Evolutionary conservation across 2,888 invertebrate genomes (phyloP).

Genomic region (Perithous albicinctus): DNA sequence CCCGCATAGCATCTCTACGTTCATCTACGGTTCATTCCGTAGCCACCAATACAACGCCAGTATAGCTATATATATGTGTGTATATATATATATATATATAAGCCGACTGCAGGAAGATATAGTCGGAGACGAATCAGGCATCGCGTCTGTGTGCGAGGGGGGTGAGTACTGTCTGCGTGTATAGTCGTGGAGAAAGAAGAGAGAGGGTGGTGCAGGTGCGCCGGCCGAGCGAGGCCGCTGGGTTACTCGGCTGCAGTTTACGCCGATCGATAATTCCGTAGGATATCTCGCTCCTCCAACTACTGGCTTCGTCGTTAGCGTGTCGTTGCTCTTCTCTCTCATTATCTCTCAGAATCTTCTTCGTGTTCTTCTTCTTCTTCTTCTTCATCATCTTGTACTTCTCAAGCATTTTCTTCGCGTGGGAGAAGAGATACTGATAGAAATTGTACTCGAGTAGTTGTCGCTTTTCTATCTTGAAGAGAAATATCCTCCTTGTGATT

Average conservation of each 20-base stretch:
- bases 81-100: too few species aligned
- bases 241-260: constrained; percentile 67
- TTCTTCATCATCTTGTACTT: not conserved
- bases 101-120: constrained; percentile 11
- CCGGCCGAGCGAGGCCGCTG: constrained; percentile 61
- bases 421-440: not conserved
- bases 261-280: constrained; percentile 64
- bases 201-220: constrained; percentile 48
- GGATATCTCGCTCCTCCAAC: constrained; percentile 57
- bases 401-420: not conserved
- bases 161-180: constrained; percentile 25
- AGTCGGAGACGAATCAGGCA: constrained; percentile 25
- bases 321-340: constrained; percentile 62
- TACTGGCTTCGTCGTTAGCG: constrained; percentile 52
- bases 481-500: too few species aligned
- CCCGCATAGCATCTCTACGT: constrained; percentile 1
- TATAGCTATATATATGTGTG: constrained; percentile 1
- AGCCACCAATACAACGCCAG: constrained; percentile 7
- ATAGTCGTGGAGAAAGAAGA: not conserved
- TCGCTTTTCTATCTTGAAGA: too few species aligned
- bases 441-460: too few species aligned
- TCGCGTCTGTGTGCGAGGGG: not conserved
- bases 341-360: not conserved
- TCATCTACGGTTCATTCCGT: constrained; percentile 32
- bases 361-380: not conserved